Percentiles rank a stretch among this genome's conserved stretches.
phyloP scores from a whole-genome alignment of 2,797 vertebrate genomes.

The Botia almorhae region DNA sequence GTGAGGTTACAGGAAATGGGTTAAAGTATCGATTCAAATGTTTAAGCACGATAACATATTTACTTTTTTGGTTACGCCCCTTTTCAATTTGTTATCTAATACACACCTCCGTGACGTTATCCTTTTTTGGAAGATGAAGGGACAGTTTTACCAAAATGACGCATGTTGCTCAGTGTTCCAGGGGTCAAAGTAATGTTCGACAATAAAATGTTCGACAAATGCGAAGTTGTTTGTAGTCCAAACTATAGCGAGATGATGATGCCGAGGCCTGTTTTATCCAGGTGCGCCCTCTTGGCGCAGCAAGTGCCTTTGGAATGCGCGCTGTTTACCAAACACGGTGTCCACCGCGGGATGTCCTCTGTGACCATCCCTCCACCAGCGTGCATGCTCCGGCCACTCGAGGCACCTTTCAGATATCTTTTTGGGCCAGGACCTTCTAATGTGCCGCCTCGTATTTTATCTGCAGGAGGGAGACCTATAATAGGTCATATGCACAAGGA shows the following conservation, averaged over 20 bases:
- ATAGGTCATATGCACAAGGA: slow-evolving; percentile 90
- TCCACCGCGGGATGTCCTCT: slow-evolving; percentile 78
- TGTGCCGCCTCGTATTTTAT: slow-evolving; percentile 80
- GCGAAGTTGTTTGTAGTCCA: neutral
- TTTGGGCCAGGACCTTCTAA: slow-evolving; percentile 94
- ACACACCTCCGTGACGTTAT: slow-evolving; percentile 3
- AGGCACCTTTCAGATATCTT: slow-evolving; percentile 81
- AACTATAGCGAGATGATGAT: slow-evolving; percentile 62
- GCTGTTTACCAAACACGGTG: slow-evolving; percentile 44
- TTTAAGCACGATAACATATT: neutral
- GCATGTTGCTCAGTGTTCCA: slow-evolving; percentile 62
- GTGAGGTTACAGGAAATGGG: neutral
- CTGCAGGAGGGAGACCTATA: slow-evolving; percentile 77
- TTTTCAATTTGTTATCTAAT: neutral
- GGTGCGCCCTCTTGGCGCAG: slow-evolving; percentile 68
- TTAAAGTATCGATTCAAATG: neutral
- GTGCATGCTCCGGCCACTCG: slow-evolving; percentile 81
- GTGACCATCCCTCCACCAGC: slow-evolving; percentile 79
- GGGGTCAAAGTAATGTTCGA: slow-evolving; percentile 77
- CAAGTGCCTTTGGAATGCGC: slow-evolving; percentile 65
- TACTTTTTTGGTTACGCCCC: neutral
- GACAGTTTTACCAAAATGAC: slow-evolving; percentile 56
- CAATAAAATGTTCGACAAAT: slow-evolving; percentile 69
- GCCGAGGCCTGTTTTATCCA: slow-evolving; percentile 71
- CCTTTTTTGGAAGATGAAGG: slow-evolving; percentile 36